These are phyloP conservation scores for Acanthiza pusilla DNA, from an alignment of 2,797 vertebrate genomes.

Conservation along the genomic window DNA sequence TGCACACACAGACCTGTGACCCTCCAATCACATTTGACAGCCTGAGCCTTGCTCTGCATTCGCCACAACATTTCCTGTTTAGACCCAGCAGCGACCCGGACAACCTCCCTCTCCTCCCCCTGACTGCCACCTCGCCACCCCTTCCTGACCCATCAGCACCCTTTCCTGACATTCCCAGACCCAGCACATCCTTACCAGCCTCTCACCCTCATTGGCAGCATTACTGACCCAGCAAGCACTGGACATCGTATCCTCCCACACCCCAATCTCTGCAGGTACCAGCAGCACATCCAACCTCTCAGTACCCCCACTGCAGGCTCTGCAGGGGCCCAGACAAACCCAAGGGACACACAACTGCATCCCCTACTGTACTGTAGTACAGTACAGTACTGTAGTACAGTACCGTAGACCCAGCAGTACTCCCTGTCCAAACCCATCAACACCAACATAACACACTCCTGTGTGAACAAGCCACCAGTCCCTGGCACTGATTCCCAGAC, in stretches of 20 bases:
- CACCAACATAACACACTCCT: not conserved
- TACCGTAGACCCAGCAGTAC: not conserved
- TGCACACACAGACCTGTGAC: fast-evolving
- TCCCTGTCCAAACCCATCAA: not conserved
- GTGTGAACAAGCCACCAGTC: not conserved
- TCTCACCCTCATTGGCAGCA: not conserved
- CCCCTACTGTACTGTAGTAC: fast-evolving
- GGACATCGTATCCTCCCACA: fast-evolving
- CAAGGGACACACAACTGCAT: not conserved
- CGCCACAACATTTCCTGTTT: not conserved
- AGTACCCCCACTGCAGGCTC: not conserved
- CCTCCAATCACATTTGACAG: fast-evolving
- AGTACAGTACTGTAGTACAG: too few species aligned
- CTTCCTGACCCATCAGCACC: not conserved
- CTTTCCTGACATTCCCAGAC: not conserved
- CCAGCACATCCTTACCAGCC: not conserved
- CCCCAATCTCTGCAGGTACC: not conserved
- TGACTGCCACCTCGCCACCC: not conserved
- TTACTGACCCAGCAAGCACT: not conserved
- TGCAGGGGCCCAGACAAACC: not conserved
- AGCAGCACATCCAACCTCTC: not conserved
- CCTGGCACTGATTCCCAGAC: not conserved
- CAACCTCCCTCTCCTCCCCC: not conserved
- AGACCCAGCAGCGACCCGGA: fast-evolving
- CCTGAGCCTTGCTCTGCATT: not conserved